Conservation (phyloP, 2,888 invertebrate genomes). For the Holacanthella duospinosa region DNA sequence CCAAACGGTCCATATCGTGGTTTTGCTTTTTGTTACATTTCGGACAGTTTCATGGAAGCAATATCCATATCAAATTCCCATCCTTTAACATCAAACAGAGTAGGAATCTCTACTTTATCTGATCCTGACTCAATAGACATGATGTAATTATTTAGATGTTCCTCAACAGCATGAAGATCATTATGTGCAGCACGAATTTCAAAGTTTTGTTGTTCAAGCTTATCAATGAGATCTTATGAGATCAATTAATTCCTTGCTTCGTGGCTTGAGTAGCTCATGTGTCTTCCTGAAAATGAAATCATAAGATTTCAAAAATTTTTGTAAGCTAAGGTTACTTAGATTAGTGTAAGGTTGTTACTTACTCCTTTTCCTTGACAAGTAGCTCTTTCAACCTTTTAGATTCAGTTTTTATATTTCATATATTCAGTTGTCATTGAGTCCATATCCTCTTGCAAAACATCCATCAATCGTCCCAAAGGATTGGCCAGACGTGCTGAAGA, state of each 20-base stretch:
- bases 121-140: neutral
- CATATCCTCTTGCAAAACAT: conserved; percentile 91
- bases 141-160: neutral
- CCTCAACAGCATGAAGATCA: neutral
- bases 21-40: neutral
- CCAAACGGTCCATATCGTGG: neutral
- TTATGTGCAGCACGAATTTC: neutral
- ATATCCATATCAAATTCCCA: neutral
- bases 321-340: too few relatives aligned
- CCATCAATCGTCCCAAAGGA: conserved; percentile 86
- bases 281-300: neutral
- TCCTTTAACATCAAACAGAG: neutral
- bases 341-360: conserved; percentile 37
- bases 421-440: conserved; percentile 93
- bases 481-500: conserved; percentile 77
- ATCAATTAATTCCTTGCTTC: neutral
- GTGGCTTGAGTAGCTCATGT: neutral
- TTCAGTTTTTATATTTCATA: conserved; percentile 67
- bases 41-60: neutral
- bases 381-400: conserved; percentile 60
- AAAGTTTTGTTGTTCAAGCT: neutral
- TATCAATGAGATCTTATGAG: too few relatives aligned
- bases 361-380: conserved; percentile 66
- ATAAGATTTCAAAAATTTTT: too few relatives aligned
- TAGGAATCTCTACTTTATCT: neutral